These are phyloP conservation scores for Carcharodon carcharias DNA, from an alignment of 2,797 vertebrate genomes.

Conservation along the genomic window DNA sequence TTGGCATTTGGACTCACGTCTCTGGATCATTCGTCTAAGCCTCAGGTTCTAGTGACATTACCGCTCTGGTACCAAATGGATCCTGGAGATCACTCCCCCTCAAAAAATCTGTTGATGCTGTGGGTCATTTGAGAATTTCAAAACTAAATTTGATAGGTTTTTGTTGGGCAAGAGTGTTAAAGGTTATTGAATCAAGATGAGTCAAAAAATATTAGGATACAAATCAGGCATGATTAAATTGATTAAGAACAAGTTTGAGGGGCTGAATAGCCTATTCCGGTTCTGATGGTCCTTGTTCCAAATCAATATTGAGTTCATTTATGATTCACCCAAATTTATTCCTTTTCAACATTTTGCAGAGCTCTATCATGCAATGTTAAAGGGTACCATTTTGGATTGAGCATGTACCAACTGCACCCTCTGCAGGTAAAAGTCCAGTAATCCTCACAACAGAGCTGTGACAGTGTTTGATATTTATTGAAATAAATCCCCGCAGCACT, in stretches of 20 bases:
- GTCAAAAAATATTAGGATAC: not conserved
- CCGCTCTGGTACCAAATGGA: no score
- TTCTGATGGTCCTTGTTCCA: not conserved
- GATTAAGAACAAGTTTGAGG: not conserved
- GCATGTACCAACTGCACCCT: not conserved
- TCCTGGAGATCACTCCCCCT: no score
- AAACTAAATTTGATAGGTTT: not conserved
- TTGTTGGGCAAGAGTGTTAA: not conserved
- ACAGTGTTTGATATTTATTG: not conserved
- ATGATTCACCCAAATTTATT: not conserved
- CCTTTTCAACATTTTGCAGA: not conserved
- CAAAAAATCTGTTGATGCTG: not conserved
- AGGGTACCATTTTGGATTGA: not conserved
- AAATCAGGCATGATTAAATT: not conserved
- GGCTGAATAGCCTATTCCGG: not conserved
- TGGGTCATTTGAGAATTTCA: not conserved
- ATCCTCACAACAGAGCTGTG: not conserved
- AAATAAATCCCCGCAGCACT: not conserved
- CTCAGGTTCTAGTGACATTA: no score
- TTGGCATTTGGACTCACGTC: no score
- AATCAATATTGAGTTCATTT: not conserved
- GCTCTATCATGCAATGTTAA: not conserved
- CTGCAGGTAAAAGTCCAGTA: not conserved
- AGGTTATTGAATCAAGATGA: not conserved
- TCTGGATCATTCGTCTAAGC: no score